These are phyloP conservation scores for Taurulus bubalis DNA, from an alignment of 2,113 vertebrate genomes.

Conservation along the genomic window DNA sequence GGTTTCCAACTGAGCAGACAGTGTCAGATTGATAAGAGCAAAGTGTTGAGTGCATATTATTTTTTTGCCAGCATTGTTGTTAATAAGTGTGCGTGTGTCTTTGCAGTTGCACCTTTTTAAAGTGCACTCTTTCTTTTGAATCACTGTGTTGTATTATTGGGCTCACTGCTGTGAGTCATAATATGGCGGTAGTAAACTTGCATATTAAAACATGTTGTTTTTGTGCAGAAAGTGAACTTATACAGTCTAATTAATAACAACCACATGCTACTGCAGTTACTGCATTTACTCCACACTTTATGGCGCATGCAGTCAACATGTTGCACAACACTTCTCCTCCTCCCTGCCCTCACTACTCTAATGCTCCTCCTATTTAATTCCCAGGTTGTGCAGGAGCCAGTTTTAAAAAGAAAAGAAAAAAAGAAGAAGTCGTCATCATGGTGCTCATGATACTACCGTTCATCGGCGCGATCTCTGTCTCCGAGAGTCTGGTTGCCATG, in stretches of 20 bases:
- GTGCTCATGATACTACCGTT: conserved; percentile 78
- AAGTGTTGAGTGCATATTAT: neutral
- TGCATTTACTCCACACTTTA: conserved; percentile 13
- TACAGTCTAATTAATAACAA: conserved; percentile 2
- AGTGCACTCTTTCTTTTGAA: neutral
- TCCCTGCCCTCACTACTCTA: conserved; percentile 45
- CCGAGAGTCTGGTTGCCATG: conserved; percentile 83
- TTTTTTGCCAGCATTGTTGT: conserved; percentile 1
- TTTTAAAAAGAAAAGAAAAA: neutral
- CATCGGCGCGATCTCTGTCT: conserved; percentile 75
- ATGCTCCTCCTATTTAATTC: conserved; percentile 65
- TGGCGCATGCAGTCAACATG: conserved; percentile 38
- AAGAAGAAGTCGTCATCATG: conserved; percentile 68
- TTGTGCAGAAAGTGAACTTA: neutral
- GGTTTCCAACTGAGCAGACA: conserved; percentile 21
- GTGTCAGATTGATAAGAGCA: neutral
- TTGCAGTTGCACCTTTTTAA: conserved; percentile 10
- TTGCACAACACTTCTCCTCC: conserved; percentile 59
- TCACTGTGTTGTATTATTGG: neutral
- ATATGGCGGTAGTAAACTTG: neutral
- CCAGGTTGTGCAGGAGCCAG: conserved; percentile 53
- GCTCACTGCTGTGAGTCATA: neutral
- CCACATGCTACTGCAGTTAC: neutral
- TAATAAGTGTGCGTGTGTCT: neutral
- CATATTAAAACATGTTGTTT: neutral